phyloP scores from a whole-genome alignment of 2,113 vertebrate genomes.

The Silurus glanis region DNA sequence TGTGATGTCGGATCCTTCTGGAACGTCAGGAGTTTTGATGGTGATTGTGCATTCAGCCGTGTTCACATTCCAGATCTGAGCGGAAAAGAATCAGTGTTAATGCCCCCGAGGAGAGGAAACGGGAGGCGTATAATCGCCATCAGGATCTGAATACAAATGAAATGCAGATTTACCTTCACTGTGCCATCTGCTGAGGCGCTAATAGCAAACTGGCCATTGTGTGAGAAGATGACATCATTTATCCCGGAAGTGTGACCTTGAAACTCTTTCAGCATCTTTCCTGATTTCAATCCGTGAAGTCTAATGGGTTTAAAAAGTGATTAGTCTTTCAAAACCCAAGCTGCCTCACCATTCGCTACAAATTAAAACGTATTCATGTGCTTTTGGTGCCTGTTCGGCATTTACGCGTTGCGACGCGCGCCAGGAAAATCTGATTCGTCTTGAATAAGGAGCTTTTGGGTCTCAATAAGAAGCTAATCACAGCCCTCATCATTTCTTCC shows the following conservation, averaged over 20 bases:
- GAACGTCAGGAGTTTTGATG: constrained; percentile 92
- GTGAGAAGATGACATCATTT: constrained; percentile 92
- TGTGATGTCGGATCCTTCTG: constrained; percentile 92
- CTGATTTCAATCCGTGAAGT: constrained; percentile 94
- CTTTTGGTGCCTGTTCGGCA: neutral
- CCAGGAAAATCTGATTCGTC: constrained; percentile 21
- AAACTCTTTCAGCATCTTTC: constrained; percentile 94
- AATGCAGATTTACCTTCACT: constrained; percentile 81
- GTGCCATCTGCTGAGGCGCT: constrained; percentile 96
- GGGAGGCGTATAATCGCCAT: neutral
- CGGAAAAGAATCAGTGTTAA: neutral
- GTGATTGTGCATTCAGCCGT: constrained; percentile 92
- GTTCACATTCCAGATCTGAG: constrained; percentile 94
- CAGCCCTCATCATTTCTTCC: constrained; percentile 10
- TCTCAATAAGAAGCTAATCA: constrained; percentile 38
- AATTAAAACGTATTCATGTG: neutral
- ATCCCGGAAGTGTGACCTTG: constrained; percentile 92
- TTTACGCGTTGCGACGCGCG: neutral
- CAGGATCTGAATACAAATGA: neutral
- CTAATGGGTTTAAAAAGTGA: constrained; percentile 63
- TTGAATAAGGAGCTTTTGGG: constrained; percentile 24
- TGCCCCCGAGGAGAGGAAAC: no score
- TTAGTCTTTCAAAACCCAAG: neutral
- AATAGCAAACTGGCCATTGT: constrained; percentile 91
- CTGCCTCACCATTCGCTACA: neutral